Base-by-base conservation (phyloP, 2,113 vertebrate species). In the Varanus salvator region DNA sequence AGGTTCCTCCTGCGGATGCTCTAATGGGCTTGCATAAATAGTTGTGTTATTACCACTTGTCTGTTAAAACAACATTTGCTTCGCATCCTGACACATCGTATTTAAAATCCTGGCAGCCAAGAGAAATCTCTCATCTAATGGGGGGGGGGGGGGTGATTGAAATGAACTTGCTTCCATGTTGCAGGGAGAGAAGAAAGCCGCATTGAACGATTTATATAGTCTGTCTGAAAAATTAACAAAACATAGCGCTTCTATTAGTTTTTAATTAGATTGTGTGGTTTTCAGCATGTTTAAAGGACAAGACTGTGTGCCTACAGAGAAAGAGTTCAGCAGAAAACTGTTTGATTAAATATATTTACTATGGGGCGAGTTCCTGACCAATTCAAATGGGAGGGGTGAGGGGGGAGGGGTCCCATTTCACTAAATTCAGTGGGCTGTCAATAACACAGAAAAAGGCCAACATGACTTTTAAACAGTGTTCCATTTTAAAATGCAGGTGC, bases 11-110 rank as follows among this genome's bases (percentile, higher is more conserved):
- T 80, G 88, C 57, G 81, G 88, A 80, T 66, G 92, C 88, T 87
- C 91, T 93, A 87, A 93, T 88, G 91, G 92, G 95, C 95, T 94
- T 93, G 95, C 91, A 93, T 83, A 95, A 96, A 95, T 9, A 89
- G 90, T 91, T 88, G 60, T 90, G 94, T 90, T 91, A 93, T 94
- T 90, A 95, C 91, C 8, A 15, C 57, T 93, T 88, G 38, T 84
- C 91, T 54, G 87, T 93, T 94, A 81, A 95, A 95, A 95, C 92
- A 90, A 93, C 95, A 90, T 92, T 94, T 6, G 88, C 91, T 84
- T 66, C 91, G 85, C 52, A 86, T 57, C 89, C 95, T 87, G 91
- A 66, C 93, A 85, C 89, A 0, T 5, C 48, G 78, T 48, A 90
- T 91, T 93, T 85, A 92, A 83, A 64, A 94, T 85, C 76, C 83